Conservation (phyloP, 2,888 invertebrate genomes). For the Philhelius pedissequus region DNA sequence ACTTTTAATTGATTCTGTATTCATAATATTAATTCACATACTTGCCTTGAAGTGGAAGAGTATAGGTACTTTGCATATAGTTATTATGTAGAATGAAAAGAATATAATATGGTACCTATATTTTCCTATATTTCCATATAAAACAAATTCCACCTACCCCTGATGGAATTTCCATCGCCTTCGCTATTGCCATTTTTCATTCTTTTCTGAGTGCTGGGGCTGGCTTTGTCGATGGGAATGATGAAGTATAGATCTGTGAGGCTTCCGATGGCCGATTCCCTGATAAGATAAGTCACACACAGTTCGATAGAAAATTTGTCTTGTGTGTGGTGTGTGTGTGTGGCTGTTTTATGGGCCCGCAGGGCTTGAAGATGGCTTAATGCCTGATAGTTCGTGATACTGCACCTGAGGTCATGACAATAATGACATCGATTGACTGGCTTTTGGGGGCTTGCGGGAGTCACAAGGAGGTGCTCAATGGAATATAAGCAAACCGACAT, state of each 20-base stretch:
- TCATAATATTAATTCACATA: no score
- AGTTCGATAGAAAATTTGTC: slow-evolving; percentile 65
- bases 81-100: no score
- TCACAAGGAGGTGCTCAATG: neutral
- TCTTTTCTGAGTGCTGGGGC: neutral
- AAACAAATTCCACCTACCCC: slow-evolving; percentile 20
- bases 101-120: neutral
- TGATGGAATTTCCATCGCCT: slow-evolving; percentile 29
- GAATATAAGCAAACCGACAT: neutral
- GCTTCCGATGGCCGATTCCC: slow-evolving; percentile 9
- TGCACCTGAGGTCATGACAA: slow-evolving; percentile 69
- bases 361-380: slow-evolving; percentile 32
- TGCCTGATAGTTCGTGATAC: slow-evolving; percentile 52
- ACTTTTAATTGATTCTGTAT: no score
- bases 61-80: no score
- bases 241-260: slow-evolving; percentile 18
- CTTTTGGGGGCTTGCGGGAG: slow-evolving; percentile 21
- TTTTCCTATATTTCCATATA: neutral
- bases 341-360: slow-evolving; percentile 12
- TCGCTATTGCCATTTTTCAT: slow-evolving; percentile 43
- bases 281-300: slow-evolving; percentile 66
- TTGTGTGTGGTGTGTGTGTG: slow-evolving; percentile 49
- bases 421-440: slow-evolving; percentile 67
- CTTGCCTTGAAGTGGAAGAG: no score
- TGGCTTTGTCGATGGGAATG: neutral